Conservation (phyloP, 2,797 vertebrate genomes). For the Anolis apletophallus region DNA sequence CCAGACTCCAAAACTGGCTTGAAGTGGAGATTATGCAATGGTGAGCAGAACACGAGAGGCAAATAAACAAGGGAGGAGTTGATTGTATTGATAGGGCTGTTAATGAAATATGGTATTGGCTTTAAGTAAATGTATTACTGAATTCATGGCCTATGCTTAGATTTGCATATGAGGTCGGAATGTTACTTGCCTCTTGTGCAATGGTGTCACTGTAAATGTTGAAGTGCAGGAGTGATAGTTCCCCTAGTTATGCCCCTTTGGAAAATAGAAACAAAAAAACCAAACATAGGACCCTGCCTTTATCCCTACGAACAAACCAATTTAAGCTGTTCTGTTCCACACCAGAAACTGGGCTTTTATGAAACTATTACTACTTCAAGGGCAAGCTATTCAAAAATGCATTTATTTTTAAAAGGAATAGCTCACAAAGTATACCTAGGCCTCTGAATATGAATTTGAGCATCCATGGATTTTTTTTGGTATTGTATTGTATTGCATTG, state of each 20-base stretch:
- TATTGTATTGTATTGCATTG: too few species aligned
- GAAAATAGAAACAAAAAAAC: too few species aligned
- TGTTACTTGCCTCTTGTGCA: not conserved
- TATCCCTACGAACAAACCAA: not conserved
- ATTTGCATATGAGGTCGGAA: not conserved
- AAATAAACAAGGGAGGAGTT: not conserved
- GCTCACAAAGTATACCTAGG: too few species aligned
- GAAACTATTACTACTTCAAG: not conserved
- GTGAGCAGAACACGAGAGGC: not conserved
- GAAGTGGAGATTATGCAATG: slow-evolving; percentile 30
- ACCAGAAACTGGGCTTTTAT: not conserved
- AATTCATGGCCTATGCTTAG: not conserved
- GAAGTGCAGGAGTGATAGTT: not conserved
- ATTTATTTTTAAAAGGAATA: too few species aligned
- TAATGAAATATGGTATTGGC: not conserved
- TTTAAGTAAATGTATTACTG: not conserved
- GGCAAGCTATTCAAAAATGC: too few species aligned
- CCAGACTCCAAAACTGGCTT: slow-evolving; percentile 11
- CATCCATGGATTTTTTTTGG: too few species aligned
- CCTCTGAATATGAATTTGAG: too few species aligned
- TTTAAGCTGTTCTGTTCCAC: not conserved
- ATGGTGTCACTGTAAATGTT: not conserved
- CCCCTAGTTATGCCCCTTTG: not conserved
- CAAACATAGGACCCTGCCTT: not conserved
- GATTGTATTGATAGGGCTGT: not conserved